phyloP scores from a whole-genome alignment of 92 coral and sea anemone species.

The Zoanthus sansibaricus region DNA sequence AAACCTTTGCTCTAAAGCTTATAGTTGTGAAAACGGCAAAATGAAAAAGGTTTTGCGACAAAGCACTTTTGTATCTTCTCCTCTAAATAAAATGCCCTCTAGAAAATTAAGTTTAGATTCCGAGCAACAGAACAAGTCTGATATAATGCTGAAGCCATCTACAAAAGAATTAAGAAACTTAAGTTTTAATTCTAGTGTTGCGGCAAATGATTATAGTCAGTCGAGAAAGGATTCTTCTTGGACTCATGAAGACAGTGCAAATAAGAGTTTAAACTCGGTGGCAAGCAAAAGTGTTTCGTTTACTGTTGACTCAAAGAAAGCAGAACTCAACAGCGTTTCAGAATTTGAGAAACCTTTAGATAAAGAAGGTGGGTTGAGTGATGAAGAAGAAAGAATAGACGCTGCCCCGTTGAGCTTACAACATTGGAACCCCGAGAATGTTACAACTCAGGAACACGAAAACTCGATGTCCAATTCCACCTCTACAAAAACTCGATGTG shows the following conservation, averaged over 20 bases:
- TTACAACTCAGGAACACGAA: not conserved
- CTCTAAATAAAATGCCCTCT: not conserved
- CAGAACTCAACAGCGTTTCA: not conserved
- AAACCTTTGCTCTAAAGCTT: not conserved
- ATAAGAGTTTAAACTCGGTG: not conserved
- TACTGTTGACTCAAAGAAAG: not conserved
- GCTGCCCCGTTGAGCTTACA: not conserved
- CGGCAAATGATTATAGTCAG: not conserved
- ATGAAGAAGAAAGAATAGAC: not conserved
- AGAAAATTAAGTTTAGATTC: slow-evolving; percentile 8
- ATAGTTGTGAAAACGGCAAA: not conserved
- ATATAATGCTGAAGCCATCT: not conserved
- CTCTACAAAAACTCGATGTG: not conserved
- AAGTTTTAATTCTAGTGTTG: slow-evolving; percentile 15
- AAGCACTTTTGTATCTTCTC: not conserved
- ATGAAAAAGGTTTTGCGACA: not conserved
- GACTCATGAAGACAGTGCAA: not conserved
- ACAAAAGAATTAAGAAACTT: not conserved
- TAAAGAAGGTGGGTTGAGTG: not conserved
- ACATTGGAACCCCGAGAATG: not conserved
- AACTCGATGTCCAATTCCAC: slow-evolving; percentile 20
- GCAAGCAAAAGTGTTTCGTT: not conserved
- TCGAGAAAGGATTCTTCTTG: not conserved
- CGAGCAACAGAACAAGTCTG: not conserved
- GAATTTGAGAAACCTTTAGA: not conserved